These are phyloP conservation scores for Hermaeophaga mercurialis DNA, from an alignment of 2,888 invertebrate species.

Conservation along the genomic window DNA sequence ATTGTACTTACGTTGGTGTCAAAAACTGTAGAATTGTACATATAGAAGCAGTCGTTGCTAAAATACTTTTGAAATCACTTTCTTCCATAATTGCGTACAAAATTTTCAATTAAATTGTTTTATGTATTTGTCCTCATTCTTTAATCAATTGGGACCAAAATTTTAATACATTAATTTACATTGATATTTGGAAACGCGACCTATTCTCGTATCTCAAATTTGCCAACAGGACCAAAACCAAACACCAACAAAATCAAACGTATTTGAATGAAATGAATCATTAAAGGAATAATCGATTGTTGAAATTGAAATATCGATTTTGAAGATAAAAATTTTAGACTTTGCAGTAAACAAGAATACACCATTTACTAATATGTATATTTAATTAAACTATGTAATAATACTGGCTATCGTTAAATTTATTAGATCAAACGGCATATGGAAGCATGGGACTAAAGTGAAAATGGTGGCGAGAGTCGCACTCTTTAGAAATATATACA, in stretches of 20 bases:
- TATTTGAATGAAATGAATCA: neutral
- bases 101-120: neutral
- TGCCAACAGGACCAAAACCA: neutral
- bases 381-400: too few species aligned
- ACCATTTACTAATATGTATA: too few species aligned
- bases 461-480: too few species aligned
- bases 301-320: too few species aligned
- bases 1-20: slow-evolving; percentile 77
- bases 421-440: too few species aligned
- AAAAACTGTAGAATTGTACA: slow-evolving; percentile 84
- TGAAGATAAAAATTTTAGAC: too few species aligned
- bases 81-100: slow-evolving; percentile 53
- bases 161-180: neutral
- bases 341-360: too few species aligned
- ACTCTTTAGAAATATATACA: too few species aligned
- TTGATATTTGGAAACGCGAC: neutral
- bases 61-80: slow-evolving; percentile 55
- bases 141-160: too few species aligned
- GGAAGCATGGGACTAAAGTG: too few species aligned
- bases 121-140: neutral
- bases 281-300: neutral
- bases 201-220: neutral
- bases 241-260: neutral
- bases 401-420: too few species aligned
- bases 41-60: slow-evolving; percentile 69